Evolutionary conservation across 1,140 invertebrate genomes (phyloP).

Genomic region (Berghia stephanieae): DNA sequence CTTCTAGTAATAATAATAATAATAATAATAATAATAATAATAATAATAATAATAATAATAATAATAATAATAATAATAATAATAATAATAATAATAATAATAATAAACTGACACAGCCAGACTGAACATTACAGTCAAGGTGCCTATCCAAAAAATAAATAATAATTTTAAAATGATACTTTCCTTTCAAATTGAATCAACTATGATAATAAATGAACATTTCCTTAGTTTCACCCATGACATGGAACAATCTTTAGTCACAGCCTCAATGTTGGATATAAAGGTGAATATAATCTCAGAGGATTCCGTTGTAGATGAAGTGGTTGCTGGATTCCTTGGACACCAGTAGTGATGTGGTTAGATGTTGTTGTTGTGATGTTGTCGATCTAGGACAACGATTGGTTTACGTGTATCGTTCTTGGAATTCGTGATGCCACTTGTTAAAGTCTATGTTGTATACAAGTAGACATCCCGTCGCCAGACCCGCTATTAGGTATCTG

Average conservation of each 20-base stretch:
- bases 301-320: neutral
- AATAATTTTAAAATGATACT: too few species aligned
- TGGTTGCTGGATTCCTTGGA: neutral
- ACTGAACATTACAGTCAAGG: too few species aligned
- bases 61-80: too few species aligned
- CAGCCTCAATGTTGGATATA: neutral
- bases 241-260: neutral
- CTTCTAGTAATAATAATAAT: too few species aligned
- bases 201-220: too few species aligned
- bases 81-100: too few species aligned
- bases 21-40: too few species aligned
- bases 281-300: neutral
- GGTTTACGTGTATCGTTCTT: constrained; percentile 58
- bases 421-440: constrained; percentile 96
- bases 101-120: too few species aligned
- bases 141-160: too few species aligned
- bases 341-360: neutral
- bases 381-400: neutral
- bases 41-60: too few species aligned
- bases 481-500: constrained; percentile 94
- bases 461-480: constrained; percentile 96
- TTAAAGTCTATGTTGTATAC: constrained; percentile 99
- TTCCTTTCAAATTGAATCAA: too few species aligned
- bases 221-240: too few species aligned
- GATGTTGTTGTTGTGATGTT: neutral